Percentiles rank a stretch among this genome's conserved stretches.
Evolutionary conservation across 1,140 invertebrate genomes (phyloP).

Genomic region (Tetramorium simillimum): DNA sequence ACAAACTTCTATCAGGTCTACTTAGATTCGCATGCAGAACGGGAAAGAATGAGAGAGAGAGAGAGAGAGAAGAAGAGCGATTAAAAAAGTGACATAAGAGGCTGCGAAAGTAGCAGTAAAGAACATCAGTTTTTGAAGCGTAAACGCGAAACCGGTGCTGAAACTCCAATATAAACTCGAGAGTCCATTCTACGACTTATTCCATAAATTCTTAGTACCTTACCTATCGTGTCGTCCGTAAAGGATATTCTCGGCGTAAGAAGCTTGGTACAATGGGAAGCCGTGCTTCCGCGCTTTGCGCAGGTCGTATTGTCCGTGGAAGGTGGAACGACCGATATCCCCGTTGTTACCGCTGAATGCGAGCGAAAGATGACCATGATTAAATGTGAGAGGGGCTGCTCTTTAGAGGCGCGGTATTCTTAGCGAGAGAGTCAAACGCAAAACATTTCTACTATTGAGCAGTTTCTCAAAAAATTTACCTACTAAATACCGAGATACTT

Average conservation of each 20-base stretch:
- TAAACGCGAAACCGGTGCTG: background rate
- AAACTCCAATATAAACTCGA: conserved; percentile 22
- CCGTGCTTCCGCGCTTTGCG: conserved; percentile 76
- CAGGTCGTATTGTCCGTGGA: conserved; percentile 66
- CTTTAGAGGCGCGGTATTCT: background rate
- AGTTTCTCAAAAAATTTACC: background rate
- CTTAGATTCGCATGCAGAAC: conserved; percentile 22
- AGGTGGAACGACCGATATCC: conserved; percentile 73
- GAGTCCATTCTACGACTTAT: conserved; percentile 36
- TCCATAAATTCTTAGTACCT: conserved; percentile 39
- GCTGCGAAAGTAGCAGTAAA: background rate
- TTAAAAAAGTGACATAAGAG: background rate
- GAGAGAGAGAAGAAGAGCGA: background rate
- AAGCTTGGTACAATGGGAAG: conserved; percentile 77
- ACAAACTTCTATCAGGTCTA: background rate
- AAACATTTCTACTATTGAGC: background rate
- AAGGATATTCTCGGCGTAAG: conserved; percentile 82
- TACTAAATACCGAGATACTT: conserved; percentile 1
- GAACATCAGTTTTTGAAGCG: conserved; percentile 9
- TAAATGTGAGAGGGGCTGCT: conserved; percentile 18
- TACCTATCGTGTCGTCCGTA: conserved; percentile 82
- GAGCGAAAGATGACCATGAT: conserved; percentile 48
- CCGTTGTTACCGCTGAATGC: conserved; percentile 75
- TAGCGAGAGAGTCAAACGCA: background rate
- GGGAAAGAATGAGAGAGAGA: background rate